Conservation (phyloP, 2,797 vertebrate genomes). For the Diplodus sargus region DNA sequence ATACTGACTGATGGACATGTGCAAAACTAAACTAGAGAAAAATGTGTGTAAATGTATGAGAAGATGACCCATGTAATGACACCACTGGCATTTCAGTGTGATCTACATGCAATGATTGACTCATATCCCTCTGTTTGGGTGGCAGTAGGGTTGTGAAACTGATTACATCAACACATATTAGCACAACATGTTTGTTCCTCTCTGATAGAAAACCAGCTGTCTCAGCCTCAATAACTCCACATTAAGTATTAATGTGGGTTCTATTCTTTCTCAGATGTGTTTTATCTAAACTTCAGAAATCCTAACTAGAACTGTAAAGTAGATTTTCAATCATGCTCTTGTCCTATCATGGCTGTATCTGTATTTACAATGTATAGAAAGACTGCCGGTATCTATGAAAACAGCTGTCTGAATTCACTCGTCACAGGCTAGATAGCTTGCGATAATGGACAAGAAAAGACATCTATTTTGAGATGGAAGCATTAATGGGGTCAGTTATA, state of each 20-base stretch:
- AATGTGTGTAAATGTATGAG: neutral
- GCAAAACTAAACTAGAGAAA: conserved; percentile 2
- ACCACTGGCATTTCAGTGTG: conserved; percentile 25
- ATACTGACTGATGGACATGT: conserved; percentile 7
- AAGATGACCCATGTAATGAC: neutral
- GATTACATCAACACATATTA: conserved; percentile 48
- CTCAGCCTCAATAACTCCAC: conserved; percentile 20
- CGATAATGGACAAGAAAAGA: too few relatives aligned
- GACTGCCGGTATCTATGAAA: too few relatives aligned
- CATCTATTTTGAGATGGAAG: too few relatives aligned
- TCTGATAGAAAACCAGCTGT: conserved; percentile 38
- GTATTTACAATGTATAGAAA: too few relatives aligned
- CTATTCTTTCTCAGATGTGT: too few relatives aligned
- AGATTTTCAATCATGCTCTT: too few relatives aligned
- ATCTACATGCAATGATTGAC: conserved; percentile 53
- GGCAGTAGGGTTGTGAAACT: conserved; percentile 58
- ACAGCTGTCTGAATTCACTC: too few relatives aligned
- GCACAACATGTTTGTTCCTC: conserved; percentile 44
- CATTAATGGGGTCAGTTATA: too few relatives aligned
- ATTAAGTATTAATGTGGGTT: neutral
- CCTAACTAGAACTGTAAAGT: too few relatives aligned
- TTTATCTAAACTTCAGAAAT: too few relatives aligned
- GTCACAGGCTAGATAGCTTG: too few relatives aligned
- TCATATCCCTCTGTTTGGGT: conserved; percentile 44
- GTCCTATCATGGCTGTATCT: too few relatives aligned